A percentile compares a stretch with the other conserved stretches of the same genome.
These are phyloP conservation scores for Urophycis tenuis DNA, from an alignment of 2,797 vertebrate genomes.

Conservation along the genomic window DNA sequence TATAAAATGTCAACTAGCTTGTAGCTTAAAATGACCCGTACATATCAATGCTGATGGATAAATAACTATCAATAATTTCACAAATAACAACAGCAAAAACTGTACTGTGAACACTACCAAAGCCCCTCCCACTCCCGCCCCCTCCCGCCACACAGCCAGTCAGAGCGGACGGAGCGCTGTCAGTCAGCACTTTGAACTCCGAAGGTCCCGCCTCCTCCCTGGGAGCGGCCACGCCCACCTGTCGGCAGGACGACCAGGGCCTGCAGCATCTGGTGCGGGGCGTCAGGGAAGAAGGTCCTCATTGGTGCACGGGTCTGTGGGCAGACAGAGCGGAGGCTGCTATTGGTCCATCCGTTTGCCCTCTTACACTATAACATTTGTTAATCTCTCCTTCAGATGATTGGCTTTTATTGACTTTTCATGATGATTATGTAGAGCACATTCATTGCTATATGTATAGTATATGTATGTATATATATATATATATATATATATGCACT, in stretches of 20 bases:
- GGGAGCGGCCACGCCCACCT: conserved; percentile 66
- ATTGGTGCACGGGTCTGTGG: conserved; percentile 73
- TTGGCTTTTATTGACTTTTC: not conserved
- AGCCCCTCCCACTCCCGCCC: too few relatives aligned
- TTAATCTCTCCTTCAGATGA: not conserved
- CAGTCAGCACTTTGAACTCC: not conserved
- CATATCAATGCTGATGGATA: too few relatives aligned
- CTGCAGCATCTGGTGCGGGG: conserved; percentile 68
- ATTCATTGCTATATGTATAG: too few relatives aligned
- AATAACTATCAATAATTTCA: too few relatives aligned
- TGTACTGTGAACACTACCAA: too few relatives aligned
- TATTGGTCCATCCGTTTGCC: not conserved
- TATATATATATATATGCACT: not conserved
- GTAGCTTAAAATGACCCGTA: too few relatives aligned
- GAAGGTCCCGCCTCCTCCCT: not conserved
- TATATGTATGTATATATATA: not conserved
- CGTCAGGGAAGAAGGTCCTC: conserved; percentile 78
- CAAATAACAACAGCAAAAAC: too few relatives aligned
- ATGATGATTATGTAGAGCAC: not conserved
- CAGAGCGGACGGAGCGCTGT: too few relatives aligned
- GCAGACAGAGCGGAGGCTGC: conserved; percentile 28
- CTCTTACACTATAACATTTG: not conserved
- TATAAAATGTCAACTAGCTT: too few relatives aligned
- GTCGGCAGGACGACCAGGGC: conserved; percentile 68
- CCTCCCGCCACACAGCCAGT: too few relatives aligned